phyloP scores from a whole-genome alignment of 2,113 vertebrate species.

The Crocuta crocuta region DNA sequence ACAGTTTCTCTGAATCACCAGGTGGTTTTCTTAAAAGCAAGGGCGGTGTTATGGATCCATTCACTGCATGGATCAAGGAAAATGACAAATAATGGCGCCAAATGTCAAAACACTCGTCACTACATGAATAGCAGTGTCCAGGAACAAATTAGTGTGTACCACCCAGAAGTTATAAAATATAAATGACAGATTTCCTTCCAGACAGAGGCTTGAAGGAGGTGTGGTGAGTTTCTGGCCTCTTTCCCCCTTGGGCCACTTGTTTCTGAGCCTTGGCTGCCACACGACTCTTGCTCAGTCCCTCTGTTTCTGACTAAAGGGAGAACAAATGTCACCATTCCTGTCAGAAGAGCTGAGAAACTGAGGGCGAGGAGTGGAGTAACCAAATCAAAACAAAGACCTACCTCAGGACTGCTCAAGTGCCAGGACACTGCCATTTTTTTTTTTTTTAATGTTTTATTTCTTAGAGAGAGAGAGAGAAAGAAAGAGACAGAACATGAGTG shows the following conservation, averaged over 20 bases:
- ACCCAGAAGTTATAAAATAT: not conserved
- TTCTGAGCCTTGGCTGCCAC: not conserved
- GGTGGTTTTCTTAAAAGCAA: conserved; percentile 20
- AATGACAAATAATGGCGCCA: not conserved
- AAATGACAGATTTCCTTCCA: conserved; percentile 18
- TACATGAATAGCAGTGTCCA: not conserved
- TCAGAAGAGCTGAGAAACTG: not conserved
- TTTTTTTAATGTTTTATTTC: too few species aligned
- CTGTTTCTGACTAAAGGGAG: not conserved
- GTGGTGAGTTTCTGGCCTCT: not conserved
- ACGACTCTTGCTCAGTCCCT: not conserved
- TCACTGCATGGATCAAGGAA: not conserved
- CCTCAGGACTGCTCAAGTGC: not conserved
- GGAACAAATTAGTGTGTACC: conserved; percentile 24
- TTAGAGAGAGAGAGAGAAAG: too few species aligned
- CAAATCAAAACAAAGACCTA: not conserved
- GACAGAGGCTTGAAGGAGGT: not conserved
- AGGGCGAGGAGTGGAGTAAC: too few species aligned
- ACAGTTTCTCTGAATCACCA: not conserved
- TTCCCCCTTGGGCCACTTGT: not conserved
- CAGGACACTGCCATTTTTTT: not conserved
- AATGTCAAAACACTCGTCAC: conserved; percentile 7
- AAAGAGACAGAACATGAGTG: too few species aligned
- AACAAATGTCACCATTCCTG: not conserved
- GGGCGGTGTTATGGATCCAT: not conserved